phyloP scores from a whole-genome alignment of 2,797 vertebrate species.

The Coreius guichenoti region DNA sequence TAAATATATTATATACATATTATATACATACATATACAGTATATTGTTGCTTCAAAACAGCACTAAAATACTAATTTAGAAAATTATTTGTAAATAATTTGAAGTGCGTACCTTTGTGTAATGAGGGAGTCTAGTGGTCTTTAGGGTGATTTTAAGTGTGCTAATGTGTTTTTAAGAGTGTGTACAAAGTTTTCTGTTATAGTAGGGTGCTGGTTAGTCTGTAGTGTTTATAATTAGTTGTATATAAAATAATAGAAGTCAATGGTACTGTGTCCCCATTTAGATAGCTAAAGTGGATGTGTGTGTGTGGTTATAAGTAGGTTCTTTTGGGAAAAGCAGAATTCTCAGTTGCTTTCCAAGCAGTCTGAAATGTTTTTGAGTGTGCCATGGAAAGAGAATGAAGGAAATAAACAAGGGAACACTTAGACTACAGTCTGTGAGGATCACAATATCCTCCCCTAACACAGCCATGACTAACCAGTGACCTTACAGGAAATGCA shows the following conservation, averaged over 20 bases:
- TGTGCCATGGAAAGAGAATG: neutral
- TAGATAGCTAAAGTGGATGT: neutral
- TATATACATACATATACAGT: too few species aligned
- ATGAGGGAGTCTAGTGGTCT: neutral
- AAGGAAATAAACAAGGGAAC: neutral
- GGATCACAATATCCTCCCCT: neutral
- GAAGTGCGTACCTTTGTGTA: neutral
- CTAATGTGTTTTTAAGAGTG: neutral
- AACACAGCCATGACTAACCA: neutral
- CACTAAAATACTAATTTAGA: neutral
- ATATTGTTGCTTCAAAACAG: neutral
- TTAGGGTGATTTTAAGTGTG: neutral
- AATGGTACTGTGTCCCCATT: neutral
- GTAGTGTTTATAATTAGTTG: neutral
- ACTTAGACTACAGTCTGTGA: neutral
- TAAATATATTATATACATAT: too few species aligned
- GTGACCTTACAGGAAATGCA: neutral
- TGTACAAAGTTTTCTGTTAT: neutral
- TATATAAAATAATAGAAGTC: neutral
- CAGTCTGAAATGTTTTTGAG: neutral
- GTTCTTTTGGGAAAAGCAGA: neutral
- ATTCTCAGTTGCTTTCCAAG: neutral
- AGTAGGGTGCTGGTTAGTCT: neutral
- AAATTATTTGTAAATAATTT: neutral
- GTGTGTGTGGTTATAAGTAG: neutral